Conservation (phyloP, 2,113 vertebrate genomes). For the Oncorhynchus masou region DNA sequence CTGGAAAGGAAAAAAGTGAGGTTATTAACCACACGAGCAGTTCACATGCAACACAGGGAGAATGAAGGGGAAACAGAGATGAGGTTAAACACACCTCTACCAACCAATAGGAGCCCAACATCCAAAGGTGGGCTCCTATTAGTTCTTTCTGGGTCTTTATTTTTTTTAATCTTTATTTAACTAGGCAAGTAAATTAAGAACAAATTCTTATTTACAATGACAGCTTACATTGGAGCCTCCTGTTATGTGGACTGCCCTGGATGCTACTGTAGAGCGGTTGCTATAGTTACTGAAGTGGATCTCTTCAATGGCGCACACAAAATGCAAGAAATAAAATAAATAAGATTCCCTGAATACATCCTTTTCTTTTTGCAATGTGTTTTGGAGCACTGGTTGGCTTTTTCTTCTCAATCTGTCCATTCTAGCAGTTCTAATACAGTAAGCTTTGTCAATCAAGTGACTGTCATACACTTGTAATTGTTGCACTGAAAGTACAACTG, state of each 20-base stretch:
- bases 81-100: slow-evolving; percentile 24
- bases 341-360: no score
- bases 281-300: slow-evolving; percentile 39
- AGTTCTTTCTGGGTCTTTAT: slow-evolving; percentile 19
- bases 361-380: no score
- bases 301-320: slow-evolving; percentile 52
- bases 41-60: not conserved
- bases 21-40: slow-evolving; percentile 48
- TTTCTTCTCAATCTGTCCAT: slow-evolving; percentile 31
- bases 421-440: slow-evolving; percentile 35
- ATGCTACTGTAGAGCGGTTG: slow-evolving; percentile 34
- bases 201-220: no score
- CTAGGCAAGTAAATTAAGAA: no score
- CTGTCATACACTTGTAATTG: slow-evolving; percentile 43
- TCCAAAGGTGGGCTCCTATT: not conserved
- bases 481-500: slow-evolving; percentile 51
- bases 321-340: slow-evolving; percentile 46
- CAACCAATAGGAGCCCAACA: slow-evolving; percentile 17
- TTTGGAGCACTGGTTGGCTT: slow-evolving; percentile 64
- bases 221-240: slow-evolving; percentile 35
- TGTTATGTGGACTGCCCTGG: slow-evolving; percentile 47
- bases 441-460: slow-evolving; percentile 54
- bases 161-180: no score
- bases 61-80: slow-evolving; percentile 35
- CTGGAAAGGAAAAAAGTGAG: slow-evolving; percentile 39